These are phyloP conservation scores for Venusia cambrica DNA, from an alignment of 2,888 invertebrate genomes.

Conservation along the genomic window DNA sequence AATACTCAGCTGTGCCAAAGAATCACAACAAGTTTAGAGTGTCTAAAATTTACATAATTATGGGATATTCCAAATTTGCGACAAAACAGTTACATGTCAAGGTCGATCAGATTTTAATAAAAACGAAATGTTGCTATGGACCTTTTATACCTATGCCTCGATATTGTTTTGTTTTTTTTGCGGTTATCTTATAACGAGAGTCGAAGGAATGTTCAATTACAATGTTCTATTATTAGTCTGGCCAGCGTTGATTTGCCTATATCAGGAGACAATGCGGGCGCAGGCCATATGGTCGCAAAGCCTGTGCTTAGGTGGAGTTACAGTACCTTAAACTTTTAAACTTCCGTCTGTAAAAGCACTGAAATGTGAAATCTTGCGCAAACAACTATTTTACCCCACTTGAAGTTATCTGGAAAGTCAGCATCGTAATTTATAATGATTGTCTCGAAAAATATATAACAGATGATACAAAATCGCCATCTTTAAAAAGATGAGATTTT, in stretches of 20 bases:
- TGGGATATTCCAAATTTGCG: slow-evolving; percentile 45
- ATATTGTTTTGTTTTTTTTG: no score
- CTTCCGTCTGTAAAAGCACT: no score
- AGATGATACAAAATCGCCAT: no score
- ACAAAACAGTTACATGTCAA: slow-evolving; percentile 58
- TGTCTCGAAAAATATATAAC: no score
- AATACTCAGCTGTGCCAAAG: slow-evolving; percentile 44
- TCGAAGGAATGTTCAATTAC: slow-evolving; percentile 1
- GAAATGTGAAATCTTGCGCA: no score
- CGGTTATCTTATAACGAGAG: no score
- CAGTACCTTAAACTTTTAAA: no score
- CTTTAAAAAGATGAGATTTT: no score
- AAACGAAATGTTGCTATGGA: slow-evolving; percentile 19
- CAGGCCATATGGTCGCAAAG: slow-evolving; percentile 21
- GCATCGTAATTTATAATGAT: no score
- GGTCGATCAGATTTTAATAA: slow-evolving; percentile 40
- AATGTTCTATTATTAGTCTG: slow-evolving; percentile 7
- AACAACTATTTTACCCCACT: no score
- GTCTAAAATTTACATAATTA: slow-evolving; percentile 45
- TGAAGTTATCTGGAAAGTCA: no score
- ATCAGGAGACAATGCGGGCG: slow-evolving; percentile 15
- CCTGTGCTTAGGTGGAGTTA: slow-evolving; percentile 9
- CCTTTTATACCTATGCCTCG: no score
- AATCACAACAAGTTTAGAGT: slow-evolving; percentile 41
- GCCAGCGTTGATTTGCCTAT: slow-evolving; percentile 16